Evolutionary conservation across 2,113 vertebrate species (phyloP).

Genomic region (Gasterosteus nipponicus): DNA sequence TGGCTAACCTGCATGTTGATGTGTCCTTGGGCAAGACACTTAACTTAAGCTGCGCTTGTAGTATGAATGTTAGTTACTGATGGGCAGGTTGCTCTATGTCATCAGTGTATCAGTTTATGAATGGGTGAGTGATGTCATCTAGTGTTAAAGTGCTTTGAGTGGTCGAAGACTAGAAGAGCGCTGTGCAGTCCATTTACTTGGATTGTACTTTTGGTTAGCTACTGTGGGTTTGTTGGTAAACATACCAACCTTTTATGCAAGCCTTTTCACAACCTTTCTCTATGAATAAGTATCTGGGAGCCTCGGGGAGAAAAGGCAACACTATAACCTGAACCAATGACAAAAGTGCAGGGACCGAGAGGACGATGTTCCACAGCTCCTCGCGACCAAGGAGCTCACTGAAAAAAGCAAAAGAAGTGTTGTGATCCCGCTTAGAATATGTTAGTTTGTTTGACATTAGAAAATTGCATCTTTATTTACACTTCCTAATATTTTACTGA

Average conservation of each 20-base stretch:
- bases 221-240: not conserved
- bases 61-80: too few species aligned
- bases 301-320: conserved; percentile 80
- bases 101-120: too few species aligned
- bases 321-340: conserved; percentile 63
- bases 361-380: conserved; percentile 77
- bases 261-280: conserved; percentile 73
- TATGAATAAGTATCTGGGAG: conserved; percentile 81
- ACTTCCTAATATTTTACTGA: not conserved
- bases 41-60: too few species aligned
- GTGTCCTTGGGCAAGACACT: too few species aligned
- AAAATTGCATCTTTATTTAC: not conserved
- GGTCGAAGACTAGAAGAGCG: too few species aligned
- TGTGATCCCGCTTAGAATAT: not conserved
- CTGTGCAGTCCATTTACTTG: too few species aligned
- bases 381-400: conserved; percentile 80
- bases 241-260: conserved; percentile 76
- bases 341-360: conserved; percentile 68
- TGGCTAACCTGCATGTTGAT: too few species aligned
- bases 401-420: not conserved
- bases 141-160: too few species aligned
- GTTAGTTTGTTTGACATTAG: not conserved
- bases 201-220: not conserved
- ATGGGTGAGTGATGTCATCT: too few species aligned
- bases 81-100: too few species aligned